Conservation (phyloP, 1,140 invertebrate genomes). For the Drosophila rhopaloa region DNA sequence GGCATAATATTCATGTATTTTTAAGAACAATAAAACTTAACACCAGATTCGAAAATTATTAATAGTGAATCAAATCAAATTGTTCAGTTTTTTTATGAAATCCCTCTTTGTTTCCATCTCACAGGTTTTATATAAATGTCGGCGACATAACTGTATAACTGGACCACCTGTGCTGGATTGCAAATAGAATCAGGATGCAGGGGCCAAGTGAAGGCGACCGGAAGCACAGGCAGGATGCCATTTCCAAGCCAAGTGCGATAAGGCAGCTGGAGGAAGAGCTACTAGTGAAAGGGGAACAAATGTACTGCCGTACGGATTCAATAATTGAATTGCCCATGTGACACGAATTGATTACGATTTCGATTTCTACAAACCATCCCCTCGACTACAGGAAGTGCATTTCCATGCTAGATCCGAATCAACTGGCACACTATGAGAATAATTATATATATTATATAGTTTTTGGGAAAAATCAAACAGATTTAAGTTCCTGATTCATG, state of each 20-base stretch:
- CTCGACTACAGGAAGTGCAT: slow-evolving; percentile 57
- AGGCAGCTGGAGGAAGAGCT: slow-evolving; percentile 25
- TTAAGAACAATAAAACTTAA: background rate
- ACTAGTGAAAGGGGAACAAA: slow-evolving; percentile 21
- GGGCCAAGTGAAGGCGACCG: slow-evolving; percentile 39
- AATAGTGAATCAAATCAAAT: slow-evolving; percentile 8
- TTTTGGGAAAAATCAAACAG: background rate
- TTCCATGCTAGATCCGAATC: slow-evolving; percentile 52
- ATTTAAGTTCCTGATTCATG: background rate
- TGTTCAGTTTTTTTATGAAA: slow-evolving; percentile 6
- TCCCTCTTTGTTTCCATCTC: background rate
- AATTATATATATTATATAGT: background rate
- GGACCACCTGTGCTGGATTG: slow-evolving; percentile 59
- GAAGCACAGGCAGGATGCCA: slow-evolving; percentile 70
- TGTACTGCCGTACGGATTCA: slow-evolving; percentile 27
- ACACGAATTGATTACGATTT: slow-evolving; percentile 74
- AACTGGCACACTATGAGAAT: slow-evolving; percentile 10
- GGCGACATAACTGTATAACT: slow-evolving; percentile 38
- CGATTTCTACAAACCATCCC: slow-evolving; percentile 21
- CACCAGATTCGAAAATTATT: background rate
- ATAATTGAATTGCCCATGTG: slow-evolving; percentile 75
- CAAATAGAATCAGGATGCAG: slow-evolving; percentile 4
- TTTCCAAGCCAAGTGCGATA: slow-evolving; percentile 55
- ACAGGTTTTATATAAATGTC: background rate
- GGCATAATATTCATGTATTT: too few species aligned